Conservation (phyloP, 2,888 invertebrate species). For the Acanthacorydalis orientalis region DNA sequence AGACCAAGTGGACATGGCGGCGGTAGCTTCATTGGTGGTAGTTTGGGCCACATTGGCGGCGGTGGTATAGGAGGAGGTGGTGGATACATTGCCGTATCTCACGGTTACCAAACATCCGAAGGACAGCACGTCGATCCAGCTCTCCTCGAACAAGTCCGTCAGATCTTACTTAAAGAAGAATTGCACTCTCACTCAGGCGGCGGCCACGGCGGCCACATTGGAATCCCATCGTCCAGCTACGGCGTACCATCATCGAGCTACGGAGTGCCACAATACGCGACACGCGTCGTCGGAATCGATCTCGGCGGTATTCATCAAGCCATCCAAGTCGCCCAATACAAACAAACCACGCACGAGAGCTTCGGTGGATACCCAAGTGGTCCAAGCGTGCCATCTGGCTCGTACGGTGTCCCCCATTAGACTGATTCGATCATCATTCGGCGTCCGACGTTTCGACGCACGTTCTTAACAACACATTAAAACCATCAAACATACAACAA, state of each 20-base stretch:
- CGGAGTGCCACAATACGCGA: constrained; percentile 38
- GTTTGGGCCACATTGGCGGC: constrained; percentile 20
- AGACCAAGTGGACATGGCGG: constrained; percentile 38
- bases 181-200: constrained; percentile 37
- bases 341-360: constrained; percentile 12
- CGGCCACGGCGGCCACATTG: constrained; percentile 30
- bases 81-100: constrained; percentile 58
- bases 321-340: constrained; percentile 47
- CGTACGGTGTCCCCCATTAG: constrained; percentile 37
- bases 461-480: constrained; percentile 12
- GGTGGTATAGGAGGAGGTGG: constrained; percentile 45
- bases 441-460: constrained; percentile 17
- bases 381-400: constrained; percentile 36
- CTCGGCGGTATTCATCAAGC: constrained; percentile 75
- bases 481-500: constrained; percentile 16
- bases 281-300: constrained; percentile 67
- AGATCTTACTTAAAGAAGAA: constrained; percentile 71
- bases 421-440: constrained; percentile 15
- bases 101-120: constrained; percentile 66
- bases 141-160: constrained; percentile 68
- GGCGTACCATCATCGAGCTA: constrained; percentile 50
- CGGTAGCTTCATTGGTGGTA: constrained; percentile 21
- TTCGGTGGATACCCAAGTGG: constrained; percentile 29
- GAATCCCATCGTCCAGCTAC: constrained; percentile 42
- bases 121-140: constrained; percentile 67